A percentile compares a stretch with the other conserved stretches of the same genome.
phyloP scores from a whole-genome alignment of 1,140 invertebrate genomes.

The Tribolium castaneum region DNA sequence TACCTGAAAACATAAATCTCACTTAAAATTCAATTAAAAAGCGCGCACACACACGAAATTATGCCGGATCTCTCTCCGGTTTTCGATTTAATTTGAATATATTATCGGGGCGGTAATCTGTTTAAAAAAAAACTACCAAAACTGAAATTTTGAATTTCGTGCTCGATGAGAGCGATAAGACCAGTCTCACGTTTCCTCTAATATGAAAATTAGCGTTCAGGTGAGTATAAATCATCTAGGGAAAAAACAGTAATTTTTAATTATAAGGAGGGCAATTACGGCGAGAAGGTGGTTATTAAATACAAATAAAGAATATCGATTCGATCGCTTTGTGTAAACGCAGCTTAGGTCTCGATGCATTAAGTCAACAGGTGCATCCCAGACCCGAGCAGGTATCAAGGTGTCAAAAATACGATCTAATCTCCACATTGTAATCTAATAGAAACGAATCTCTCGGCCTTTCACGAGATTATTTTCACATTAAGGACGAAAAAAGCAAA shows the following conservation, averaged over 20 bases:
- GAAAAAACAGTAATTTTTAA: constrained; percentile 29
- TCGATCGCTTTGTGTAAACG: constrained; percentile 2
- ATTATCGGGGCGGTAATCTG: background rate
- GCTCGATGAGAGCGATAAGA: background rate
- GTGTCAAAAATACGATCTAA: constrained; percentile 37
- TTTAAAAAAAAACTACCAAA: background rate
- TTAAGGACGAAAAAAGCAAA: background rate
- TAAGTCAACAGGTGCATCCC: constrained; percentile 24
- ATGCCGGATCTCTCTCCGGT: background rate
- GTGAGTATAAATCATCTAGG: constrained; percentile 8
- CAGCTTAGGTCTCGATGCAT: background rate
- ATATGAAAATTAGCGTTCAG: background rate
- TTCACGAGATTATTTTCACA: constrained; percentile 29
- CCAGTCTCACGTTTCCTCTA: background rate
- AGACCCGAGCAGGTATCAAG: constrained; percentile 26
- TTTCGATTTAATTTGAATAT: constrained; percentile 25
- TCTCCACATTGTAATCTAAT: constrained; percentile 21
- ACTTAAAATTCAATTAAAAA: constrained; percentile 42
- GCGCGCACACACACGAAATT: constrained; percentile 7
- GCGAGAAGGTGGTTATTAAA: constrained; percentile 23
- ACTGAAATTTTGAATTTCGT: background rate
- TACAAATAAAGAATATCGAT: constrained; percentile 37
- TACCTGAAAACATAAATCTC: constrained; percentile 41
- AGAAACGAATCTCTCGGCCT: background rate
- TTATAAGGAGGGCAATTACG: constrained; percentile 11